A percentile compares a stretch with the other conserved stretches of the same genome.
phyloP scores from a whole-genome alignment of 2,113 vertebrate species.

The Rhynchomys soricoides region DNA sequence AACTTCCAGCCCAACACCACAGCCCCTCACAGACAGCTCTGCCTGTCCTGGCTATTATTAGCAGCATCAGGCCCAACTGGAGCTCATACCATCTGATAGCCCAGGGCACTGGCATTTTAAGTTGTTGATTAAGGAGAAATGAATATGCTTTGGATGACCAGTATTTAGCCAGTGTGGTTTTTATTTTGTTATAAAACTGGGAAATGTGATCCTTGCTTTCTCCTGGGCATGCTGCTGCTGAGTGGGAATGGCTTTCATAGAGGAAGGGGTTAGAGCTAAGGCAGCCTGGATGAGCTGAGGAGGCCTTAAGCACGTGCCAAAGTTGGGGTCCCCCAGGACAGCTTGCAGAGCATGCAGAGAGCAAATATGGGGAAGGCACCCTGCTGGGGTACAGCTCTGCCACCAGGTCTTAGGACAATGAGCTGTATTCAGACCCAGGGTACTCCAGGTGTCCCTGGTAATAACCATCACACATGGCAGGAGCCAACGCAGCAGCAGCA shows the following conservation, averaged over 20 bases:
- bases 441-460: too few relatives aligned
- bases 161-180: neutral
- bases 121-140: slow-evolving; percentile 56
- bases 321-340: too few relatives aligned
- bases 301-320: neutral
- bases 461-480: rapidly evolving
- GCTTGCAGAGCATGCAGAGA: rapidly evolving
- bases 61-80: neutral
- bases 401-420: rapidly evolving
- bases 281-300: neutral
- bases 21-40: rapidly evolving
- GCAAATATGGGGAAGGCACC: neutral
- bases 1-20: neutral
- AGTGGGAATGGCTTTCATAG: neutral
- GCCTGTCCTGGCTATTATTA: neutral
- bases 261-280: neutral
- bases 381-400: neutral
- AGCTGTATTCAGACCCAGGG: neutral
- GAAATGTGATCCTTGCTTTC: neutral
- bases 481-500: rapidly evolving
- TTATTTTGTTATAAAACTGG: neutral
- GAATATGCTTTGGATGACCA: neutral
- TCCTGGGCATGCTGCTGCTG: neutral
- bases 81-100: neutral
- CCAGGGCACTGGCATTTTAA: slow-evolving; percentile 29